Evolutionary conservation across 2,113 vertebrate species (phyloP).

Genomic region (Catharus fuscescens): DNA sequence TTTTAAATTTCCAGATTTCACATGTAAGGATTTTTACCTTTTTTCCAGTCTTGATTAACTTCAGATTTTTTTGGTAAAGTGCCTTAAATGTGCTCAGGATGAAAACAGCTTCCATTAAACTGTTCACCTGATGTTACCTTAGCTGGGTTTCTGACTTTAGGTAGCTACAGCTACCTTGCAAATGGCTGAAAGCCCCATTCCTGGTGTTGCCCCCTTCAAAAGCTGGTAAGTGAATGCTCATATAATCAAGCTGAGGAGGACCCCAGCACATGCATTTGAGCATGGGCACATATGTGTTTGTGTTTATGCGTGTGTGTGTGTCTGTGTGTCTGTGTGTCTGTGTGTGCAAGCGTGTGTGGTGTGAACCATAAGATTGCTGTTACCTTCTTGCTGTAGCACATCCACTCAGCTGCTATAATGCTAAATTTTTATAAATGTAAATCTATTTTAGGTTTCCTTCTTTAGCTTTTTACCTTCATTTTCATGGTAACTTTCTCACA

Average conservation of each 20-base stretch:
- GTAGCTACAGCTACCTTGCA: slow-evolving; percentile 15
- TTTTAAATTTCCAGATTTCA: not conserved
- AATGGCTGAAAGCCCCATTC: not conserved
- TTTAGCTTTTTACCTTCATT: not conserved
- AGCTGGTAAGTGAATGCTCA: not conserved
- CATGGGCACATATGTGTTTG: not conserved
- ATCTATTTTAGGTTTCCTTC: not conserved
- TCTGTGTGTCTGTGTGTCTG: not conserved
- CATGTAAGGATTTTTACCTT: not conserved
- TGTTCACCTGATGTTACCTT: not conserved
- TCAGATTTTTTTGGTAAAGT: not conserved
- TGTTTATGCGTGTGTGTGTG: not conserved
- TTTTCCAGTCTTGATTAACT: not conserved
- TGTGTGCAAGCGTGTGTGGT: not conserved
- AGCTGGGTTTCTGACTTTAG: not conserved
- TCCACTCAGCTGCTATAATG: not conserved
- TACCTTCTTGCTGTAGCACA: not conserved
- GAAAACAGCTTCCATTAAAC: not conserved
- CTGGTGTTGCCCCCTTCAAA: not conserved
- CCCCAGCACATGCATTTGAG: not conserved
- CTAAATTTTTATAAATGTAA: not conserved
- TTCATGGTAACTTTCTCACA: not conserved
- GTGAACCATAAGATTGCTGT: not conserved
- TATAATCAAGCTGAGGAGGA: not conserved
- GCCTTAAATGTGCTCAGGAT: slow-evolving; percentile 28